Evolutionary conservation across 2,113 vertebrate species (phyloP).

Genomic region (Butorides virescens): DNA sequence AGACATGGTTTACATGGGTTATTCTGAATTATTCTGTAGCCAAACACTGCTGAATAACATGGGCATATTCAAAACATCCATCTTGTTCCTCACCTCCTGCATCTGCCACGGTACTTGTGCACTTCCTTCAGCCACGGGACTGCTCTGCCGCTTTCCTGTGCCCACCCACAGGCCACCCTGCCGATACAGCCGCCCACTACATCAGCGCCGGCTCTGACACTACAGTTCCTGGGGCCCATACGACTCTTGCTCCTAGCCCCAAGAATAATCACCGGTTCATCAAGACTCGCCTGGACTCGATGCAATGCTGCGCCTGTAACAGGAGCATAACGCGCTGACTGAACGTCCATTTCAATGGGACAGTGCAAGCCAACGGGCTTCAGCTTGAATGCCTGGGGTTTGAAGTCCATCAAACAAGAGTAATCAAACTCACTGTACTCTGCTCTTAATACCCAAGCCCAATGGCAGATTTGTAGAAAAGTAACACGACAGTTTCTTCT

Average conservation of each 20-base stretch:
- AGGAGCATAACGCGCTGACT: not conserved
- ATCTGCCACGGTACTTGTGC: no score
- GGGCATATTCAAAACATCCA: not conserved
- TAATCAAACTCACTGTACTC: no score
- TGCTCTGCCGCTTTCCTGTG: not conserved
- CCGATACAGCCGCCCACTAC: not conserved
- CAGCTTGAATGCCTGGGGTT: not conserved
- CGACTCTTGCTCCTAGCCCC: not conserved
- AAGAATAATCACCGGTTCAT: not conserved
- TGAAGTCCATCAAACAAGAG: not conserved
- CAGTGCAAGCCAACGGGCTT: not conserved
- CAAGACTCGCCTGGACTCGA: not conserved
- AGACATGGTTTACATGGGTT: not conserved
- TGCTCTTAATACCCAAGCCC: no score
- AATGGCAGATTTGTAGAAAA: not conserved
- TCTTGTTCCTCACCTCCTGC: not conserved
- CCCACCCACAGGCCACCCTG: not conserved
- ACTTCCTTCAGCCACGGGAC: not conserved
- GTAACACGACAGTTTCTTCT: not conserved
- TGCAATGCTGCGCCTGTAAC: not conserved
- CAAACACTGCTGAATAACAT: not conserved
- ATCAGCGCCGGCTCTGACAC: not conserved
- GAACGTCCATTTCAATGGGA: not conserved
- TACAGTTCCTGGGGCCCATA: rapidly evolving
- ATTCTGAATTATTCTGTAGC: not conserved